Conservation (phyloP, 92 coral and sea anemone genomes). For the Anthopleura xanthogrammica region DNA sequence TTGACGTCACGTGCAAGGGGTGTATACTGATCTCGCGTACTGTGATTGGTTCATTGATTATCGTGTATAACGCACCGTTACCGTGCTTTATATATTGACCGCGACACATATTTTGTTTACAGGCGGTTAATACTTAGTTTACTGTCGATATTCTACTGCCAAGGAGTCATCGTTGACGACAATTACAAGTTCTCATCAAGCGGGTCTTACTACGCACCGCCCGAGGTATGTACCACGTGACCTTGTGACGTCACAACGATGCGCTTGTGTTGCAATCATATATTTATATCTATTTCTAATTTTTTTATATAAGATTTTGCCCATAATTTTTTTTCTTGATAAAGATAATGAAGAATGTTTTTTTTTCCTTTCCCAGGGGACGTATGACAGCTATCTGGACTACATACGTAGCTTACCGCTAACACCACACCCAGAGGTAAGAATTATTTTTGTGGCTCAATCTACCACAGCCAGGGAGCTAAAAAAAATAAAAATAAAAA, state of each 20-base stretch:
- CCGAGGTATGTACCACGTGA: constrained; percentile 67
- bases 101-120: not conserved
- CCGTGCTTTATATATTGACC: not conserved
- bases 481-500: no score
- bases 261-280: not conserved
- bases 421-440: constrained; percentile 93
- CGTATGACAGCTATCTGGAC: constrained; percentile 89
- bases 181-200: constrained; percentile 80
- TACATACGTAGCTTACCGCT: constrained; percentile 82
- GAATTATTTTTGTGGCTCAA: not conserved
- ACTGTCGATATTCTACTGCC: constrained; percentile 88
- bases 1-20: no score
- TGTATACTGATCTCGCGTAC: no score
- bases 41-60: not conserved
- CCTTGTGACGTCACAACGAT: not conserved
- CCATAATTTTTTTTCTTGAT: not conserved
- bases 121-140: constrained; percentile 89
- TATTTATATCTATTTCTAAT: not conserved
- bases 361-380: constrained; percentile 51
- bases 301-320: not conserved
- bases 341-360: not conserved
- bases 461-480: no score
- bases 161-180: constrained; percentile 66
- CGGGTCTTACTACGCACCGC: constrained; percentile 82
- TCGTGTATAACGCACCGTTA: no score